phyloP scores from a whole-genome alignment of 2,888 invertebrate species.

The Epistrophella euchroma region DNA sequence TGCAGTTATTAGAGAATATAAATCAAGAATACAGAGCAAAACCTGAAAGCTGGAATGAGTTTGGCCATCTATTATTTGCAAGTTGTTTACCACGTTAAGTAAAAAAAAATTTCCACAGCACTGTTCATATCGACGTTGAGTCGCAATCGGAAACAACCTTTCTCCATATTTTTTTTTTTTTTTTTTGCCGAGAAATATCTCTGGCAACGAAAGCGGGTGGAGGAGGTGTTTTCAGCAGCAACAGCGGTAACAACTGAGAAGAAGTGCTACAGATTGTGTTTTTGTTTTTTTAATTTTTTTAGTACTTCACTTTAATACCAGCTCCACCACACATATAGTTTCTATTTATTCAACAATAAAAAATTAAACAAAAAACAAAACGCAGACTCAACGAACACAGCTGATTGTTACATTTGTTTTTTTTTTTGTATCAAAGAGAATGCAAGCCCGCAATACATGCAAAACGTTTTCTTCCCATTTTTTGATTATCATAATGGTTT shows the following conservation, averaged over 20 bases:
- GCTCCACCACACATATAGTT: constrained; percentile 1
- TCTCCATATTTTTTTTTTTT: constrained; percentile 50
- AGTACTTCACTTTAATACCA: constrained; percentile 20
- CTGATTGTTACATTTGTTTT: constrained; percentile 63
- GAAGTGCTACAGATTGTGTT: constrained; percentile 63
- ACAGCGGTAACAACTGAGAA: constrained; percentile 41
- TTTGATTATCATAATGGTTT: constrained; percentile 32
- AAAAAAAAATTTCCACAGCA: not conserved
- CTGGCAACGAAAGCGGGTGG: not conserved
- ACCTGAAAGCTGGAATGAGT: too few species aligned
- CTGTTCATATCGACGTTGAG: constrained; percentile 32
- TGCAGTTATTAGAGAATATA: too few species aligned
- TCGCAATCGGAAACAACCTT: constrained; percentile 66
- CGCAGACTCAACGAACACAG: constrained; percentile 19
- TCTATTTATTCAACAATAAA: constrained; percentile 34
- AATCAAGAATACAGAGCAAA: too few species aligned
- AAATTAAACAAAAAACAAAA: not conserved
- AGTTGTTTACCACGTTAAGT: not conserved
- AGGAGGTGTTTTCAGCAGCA: not conserved
- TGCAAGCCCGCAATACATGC: constrained; percentile 23
- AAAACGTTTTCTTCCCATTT: constrained; percentile 33
- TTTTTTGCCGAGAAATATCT: constrained; percentile 26
- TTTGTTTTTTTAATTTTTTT: constrained; percentile 48
- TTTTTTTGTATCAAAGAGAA: constrained; percentile 55
- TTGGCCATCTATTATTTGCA: too few species aligned